Base-by-base conservation (phyloP, 2,888 invertebrate species). In the Thecophora atra region DNA sequence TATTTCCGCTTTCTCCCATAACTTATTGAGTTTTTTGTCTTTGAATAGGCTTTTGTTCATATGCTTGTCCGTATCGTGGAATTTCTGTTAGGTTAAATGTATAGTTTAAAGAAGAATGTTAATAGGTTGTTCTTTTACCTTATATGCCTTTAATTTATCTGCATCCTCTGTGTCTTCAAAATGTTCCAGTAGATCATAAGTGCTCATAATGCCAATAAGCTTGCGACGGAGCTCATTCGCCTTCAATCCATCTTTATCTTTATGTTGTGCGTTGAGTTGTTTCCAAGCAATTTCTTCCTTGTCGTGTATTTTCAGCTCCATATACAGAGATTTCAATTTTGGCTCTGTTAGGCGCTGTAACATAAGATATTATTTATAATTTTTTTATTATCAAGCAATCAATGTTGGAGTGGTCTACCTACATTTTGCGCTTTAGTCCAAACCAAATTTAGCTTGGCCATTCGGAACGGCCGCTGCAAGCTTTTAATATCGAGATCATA, bases 381-480 rank as follows among this genome's bases (percentile, higher is more conserved):
- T 15, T 26, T 21, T 37, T 37, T 37, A 8, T 37, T 37, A 37
- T 37, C 37, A 2, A 37, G 7, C 21, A 28, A n/a, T n/a, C 17
- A 21, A 54, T 15, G 21, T 91, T 21, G 58, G 97, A 84, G 1
- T 8, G 4, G 24, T 8, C 17, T 7, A 87, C 89, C 88, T 89
- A 96, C 96, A 86, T 93, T 91, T 86, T 93, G 92, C 15, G 97
- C 97, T 88, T 97, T 97, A 4, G 91, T 87, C 97, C 97, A 97
- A 28, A 97, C 87, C 72, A 95, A 86, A 87, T 97, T 97, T 44
- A 97, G 86, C 87, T 97, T 97, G 42, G 94, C 92, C 92, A 97
- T 96, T 77, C 96, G 89, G 87, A 94, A 97, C 5, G 96, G 97
- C 80, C 92, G 92, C 77, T 95, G 92, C 62, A 95, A 85, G 73